Percentiles rank a stretch among this genome's conserved stretches.
Conservation (phyloP, 2,113 vertebrate species). For the Otocyon megalotis region DNA sequence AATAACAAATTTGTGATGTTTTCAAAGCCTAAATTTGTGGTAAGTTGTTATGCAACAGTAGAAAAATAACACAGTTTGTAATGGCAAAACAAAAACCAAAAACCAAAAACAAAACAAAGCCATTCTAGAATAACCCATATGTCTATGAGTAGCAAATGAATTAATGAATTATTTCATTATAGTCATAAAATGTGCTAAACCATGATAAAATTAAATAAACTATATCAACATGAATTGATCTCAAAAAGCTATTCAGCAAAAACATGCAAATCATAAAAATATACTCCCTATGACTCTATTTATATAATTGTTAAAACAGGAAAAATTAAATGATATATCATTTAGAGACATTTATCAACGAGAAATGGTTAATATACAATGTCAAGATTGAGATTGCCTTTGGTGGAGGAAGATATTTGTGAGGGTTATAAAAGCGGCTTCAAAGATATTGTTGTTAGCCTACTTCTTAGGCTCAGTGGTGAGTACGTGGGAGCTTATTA, state of each 20-base stretch:
- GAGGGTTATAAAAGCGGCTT: neutral
- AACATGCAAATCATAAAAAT: neutral
- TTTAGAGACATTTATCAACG: neutral
- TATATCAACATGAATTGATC: neutral
- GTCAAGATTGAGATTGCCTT: neutral
- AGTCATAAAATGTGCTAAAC: neutral
- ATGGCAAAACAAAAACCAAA: neutral
- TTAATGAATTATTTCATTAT: constrained; percentile 4
- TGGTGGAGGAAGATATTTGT: neutral
- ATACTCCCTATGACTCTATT: neutral
- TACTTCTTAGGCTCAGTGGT: neutral
- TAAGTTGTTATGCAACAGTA: neutral
- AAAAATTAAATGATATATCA: constrained; percentile 5
- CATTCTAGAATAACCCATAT: neutral
- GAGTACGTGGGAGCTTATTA: neutral
- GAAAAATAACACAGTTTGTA: neutral
- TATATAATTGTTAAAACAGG: neutral
- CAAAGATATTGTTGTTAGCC: neutral
- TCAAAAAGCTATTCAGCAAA: neutral
- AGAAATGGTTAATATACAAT: neutral
- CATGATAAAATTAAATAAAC: neutral
- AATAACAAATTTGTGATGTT: neutral
- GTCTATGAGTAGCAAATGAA: neutral
- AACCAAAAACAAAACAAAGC: neutral
- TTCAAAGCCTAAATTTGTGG: neutral